A percentile compares a stretch with the other conserved stretches of the same genome.
phyloP scores from a whole-genome alignment of 2,113 vertebrate genomes.

The Pomatorhinus ruficollis region DNA sequence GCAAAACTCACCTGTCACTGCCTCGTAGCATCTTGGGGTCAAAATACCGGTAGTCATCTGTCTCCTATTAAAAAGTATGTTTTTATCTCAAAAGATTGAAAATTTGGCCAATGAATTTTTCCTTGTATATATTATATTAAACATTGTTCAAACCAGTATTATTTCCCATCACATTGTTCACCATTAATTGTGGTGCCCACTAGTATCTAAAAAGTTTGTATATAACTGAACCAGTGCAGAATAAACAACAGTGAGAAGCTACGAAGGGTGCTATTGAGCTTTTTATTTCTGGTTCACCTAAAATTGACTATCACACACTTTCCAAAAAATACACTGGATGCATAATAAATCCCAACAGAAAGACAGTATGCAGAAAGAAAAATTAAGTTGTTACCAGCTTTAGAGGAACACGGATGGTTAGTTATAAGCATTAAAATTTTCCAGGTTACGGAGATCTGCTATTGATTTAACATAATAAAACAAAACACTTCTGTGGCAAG shows the following conservation, averaged over 20 bases:
- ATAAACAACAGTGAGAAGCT: neutral
- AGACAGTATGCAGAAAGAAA: neutral
- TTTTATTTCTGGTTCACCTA: neutral
- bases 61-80: conserved; percentile 81
- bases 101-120: neutral
- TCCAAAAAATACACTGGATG: neutral
- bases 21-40: conserved; percentile 98
- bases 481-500: neutral
- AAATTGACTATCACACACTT: neutral
- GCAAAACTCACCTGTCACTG: conserved; percentile 87
- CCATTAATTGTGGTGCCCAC: neutral
- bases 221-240: neutral
- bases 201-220: neutral
- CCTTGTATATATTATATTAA: neutral
- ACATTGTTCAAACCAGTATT: neutral
- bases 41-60: conserved; percentile 97
- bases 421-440: neutral
- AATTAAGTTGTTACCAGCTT: neutral
- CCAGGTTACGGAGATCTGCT: neutral
- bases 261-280: neutral
- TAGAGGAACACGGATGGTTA: neutral
- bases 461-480: neutral
- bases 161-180: neutral
- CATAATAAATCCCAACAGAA: conserved; percentile 4
- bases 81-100: neutral